A percentile compares a stretch with the other conserved stretches of the same genome.
Conservation (phyloP, 2,797 vertebrate species). For the Epinephelus malabaricus region DNA sequence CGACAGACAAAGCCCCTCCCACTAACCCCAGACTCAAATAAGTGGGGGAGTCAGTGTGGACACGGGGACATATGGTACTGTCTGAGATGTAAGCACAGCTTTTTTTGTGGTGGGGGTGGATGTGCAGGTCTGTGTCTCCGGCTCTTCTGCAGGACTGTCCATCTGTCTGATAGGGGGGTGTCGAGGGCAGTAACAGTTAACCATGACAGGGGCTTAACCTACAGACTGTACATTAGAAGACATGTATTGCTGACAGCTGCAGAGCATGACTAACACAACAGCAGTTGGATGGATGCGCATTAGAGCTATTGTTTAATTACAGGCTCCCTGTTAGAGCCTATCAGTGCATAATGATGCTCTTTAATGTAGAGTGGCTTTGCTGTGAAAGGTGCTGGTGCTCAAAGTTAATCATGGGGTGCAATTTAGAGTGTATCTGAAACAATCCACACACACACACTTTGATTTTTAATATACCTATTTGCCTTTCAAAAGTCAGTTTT, state of each 20-base stretch:
- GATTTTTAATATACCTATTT: conserved; percentile 6
- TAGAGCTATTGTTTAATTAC: conserved; percentile 54
- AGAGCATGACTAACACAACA: conserved; percentile 54
- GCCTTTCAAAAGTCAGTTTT: conserved; percentile 2
- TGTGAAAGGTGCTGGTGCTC: conserved; percentile 18
- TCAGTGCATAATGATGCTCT: conserved; percentile 49
- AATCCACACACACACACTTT: background rate
- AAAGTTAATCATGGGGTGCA: conserved; percentile 11
- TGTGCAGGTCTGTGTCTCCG: conserved; percentile 42
- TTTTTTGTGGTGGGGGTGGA: conserved; percentile 30
- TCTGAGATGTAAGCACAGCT: conserved; percentile 57
- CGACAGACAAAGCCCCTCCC: conserved; percentile 57
- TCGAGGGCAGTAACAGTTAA: conserved; percentile 30
- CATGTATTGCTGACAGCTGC: conserved; percentile 73
- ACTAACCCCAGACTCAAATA: conserved; percentile 10
- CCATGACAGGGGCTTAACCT: conserved; percentile 57
- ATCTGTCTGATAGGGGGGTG: conserved; percentile 71
- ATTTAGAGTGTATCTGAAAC: background rate
- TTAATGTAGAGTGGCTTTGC: conserved; percentile 38
- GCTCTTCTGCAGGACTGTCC: conserved; percentile 63
- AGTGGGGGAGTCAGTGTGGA: conserved; percentile 40
- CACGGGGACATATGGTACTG: conserved; percentile 80
- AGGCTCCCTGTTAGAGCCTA: conserved; percentile 33
- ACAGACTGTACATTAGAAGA: conserved; percentile 58
- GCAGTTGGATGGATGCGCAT: conserved; percentile 69